Conservation (phyloP, 2,113 vertebrate species). For the Chroicocephalus ridibundus region DNA sequence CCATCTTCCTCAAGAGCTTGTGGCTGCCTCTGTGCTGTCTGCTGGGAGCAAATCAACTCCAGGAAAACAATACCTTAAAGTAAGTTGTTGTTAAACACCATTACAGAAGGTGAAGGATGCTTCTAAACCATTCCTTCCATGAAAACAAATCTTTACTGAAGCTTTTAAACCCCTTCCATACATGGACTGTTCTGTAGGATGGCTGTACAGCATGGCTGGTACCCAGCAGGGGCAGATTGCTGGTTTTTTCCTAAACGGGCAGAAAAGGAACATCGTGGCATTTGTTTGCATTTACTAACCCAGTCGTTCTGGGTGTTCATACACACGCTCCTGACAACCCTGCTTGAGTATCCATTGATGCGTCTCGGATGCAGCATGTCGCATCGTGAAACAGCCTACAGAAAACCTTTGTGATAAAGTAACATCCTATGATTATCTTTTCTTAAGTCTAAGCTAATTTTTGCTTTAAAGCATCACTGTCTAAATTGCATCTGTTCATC, state of each 20-base stretch:
- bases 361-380: no score
- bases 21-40: neutral
- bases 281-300: neutral
- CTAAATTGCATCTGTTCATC: neutral
- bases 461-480: neutral
- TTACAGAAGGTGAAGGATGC: neutral
- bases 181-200: fast-evolving
- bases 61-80: neutral
- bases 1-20: neutral
- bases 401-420: neutral
- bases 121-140: neutral
- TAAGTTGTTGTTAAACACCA: neutral
- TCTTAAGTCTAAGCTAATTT: neutral
- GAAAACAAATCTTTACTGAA: neutral
- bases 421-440: neutral
- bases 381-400: neutral
- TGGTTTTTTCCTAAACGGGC: neutral
- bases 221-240: neutral
- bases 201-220: neutral
- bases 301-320: neutral
- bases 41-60: neutral
- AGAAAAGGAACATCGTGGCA: neutral
- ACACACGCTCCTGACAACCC: fast-evolving
- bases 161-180: neutral
- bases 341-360: neutral